Conservation (phyloP, 35 echinoderm and acorn worm genomes). For the Acanthaster planci region DNA sequence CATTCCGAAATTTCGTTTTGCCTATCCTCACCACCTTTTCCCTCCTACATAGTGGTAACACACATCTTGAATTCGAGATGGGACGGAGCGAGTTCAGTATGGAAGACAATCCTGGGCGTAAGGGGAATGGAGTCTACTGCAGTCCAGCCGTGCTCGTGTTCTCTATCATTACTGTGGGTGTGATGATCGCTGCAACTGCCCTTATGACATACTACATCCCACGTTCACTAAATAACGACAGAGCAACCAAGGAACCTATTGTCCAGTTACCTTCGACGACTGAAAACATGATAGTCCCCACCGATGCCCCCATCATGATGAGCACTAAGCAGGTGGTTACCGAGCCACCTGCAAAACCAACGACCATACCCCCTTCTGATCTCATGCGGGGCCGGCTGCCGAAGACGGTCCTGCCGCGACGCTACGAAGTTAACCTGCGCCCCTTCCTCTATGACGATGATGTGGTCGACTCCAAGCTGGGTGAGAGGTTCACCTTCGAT, state of each 20-base stretch:
- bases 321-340: not conserved
- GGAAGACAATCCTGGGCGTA: slow-evolving; percentile 2
- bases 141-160: slow-evolving; percentile 17
- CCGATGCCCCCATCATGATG: not conserved
- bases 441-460: slow-evolving; percentile 48
- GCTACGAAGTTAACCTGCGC: slow-evolving; percentile 27
- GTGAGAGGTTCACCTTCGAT: slow-evolving; percentile 50
- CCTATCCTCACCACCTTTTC: too few species aligned
- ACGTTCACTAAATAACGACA: not conserved
- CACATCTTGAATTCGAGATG: not conserved
- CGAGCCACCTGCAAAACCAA: not conserved
- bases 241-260: not conserved
- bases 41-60: not conserved
- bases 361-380: not conserved
- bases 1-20: too few species aligned
- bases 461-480: not conserved
- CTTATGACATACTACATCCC: slow-evolving; percentile 40
- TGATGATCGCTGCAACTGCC: slow-evolving; percentile 6
- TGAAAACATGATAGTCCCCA: too few species aligned
- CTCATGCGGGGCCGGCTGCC: slow-evolving; percentile 40
- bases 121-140: slow-evolving; percentile 36
- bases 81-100: not conserved
- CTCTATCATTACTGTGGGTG: slow-evolving; percentile 11
- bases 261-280: not conserved
- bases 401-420: slow-evolving; percentile 1